Conservation (phyloP, 1,140 invertebrate species). For the Lepidostoma basale region DNA sequence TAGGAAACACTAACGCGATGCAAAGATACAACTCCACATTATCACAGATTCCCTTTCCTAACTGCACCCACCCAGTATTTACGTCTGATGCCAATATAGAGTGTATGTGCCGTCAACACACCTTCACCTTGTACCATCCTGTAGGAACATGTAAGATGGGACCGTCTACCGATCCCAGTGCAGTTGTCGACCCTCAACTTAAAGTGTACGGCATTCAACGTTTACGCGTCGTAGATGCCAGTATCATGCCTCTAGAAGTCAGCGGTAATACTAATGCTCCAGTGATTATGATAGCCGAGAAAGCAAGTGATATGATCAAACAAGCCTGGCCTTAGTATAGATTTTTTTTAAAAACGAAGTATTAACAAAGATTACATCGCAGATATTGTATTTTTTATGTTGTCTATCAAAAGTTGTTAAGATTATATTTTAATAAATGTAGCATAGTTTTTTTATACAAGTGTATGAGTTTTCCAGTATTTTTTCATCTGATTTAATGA, state of each 20-base stretch:
- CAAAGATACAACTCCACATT: slow-evolving; percentile 79
- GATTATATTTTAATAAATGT: too few species aligned
- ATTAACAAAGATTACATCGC: too few species aligned
- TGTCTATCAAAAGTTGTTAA: too few species aligned
- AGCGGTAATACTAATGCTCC: slow-evolving; percentile 80
- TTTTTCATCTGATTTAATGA: too few species aligned
- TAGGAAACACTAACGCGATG: slow-evolving; percentile 80
- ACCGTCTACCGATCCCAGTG: slow-evolving; percentile 64
- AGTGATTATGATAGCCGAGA: slow-evolving; percentile 80
- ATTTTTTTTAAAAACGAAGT: too few species aligned
- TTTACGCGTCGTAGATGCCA: slow-evolving; percentile 78
- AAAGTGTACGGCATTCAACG: slow-evolving; percentile 69
- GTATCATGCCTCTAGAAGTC: slow-evolving; percentile 77
- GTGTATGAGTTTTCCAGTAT: too few species aligned
- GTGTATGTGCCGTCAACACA: slow-evolving; percentile 79
- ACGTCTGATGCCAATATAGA: slow-evolving; percentile 89
- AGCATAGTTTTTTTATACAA: too few species aligned
- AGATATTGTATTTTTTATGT: too few species aligned
- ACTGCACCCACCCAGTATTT: slow-evolving; percentile 70
- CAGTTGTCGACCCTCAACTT: slow-evolving; percentile 72
- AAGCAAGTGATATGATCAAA: slow-evolving; percentile 80
- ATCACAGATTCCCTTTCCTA: slow-evolving; percentile 78
- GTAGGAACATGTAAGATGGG: slow-evolving; percentile 63
- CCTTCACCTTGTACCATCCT: slow-evolving; percentile 80
- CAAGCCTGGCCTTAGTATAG: slow-evolving; percentile 69